Percentiles rank a stretch among this genome's conserved stretches.
These are phyloP conservation scores for Catharus fuscescens DNA, from an alignment of 2,113 vertebrate genomes.

Conservation along the genomic window DNA sequence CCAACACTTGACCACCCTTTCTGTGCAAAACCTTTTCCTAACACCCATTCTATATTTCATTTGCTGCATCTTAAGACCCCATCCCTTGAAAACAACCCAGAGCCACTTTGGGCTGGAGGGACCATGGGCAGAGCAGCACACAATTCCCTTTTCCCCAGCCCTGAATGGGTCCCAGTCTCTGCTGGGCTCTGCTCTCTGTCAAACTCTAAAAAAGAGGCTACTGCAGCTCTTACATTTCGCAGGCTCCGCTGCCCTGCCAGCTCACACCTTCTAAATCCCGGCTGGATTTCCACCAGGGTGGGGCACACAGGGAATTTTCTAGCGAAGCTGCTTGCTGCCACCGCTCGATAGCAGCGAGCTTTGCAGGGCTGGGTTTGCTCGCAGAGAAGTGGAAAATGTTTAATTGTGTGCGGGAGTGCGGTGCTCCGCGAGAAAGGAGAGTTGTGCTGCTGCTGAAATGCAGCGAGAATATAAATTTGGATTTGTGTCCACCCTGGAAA, in stretches of 20 bases:
- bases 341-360: conserved; percentile 42
- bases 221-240: background rate
- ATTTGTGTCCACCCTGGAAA: background rate
- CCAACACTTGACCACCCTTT: too few relatives aligned
- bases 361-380: background rate
- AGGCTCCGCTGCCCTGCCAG: conserved; percentile 32
- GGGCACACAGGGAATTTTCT: background rate
- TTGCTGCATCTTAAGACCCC: too few relatives aligned
- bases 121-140: background rate
- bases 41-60: too few relatives aligned
- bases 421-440: background rate
- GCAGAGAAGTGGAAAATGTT: background rate
- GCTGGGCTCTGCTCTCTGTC: conserved; percentile 53
- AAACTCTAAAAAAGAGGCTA: background rate
- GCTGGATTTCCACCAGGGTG: background rate
- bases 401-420: background rate
- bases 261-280: conserved; percentile 53
- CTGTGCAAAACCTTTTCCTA: too few relatives aligned
- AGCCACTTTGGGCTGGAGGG: background rate
- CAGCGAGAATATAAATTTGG: background rate
- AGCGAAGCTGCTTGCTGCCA: conserved; percentile 52
- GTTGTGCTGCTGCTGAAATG: background rate
- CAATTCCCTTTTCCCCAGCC: conserved; percentile 13
- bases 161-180: conserved; percentile 37
- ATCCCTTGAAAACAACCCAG: background rate